These are phyloP conservation scores for Nyctibius bracteatus DNA, from an alignment of 2,113 vertebrate genomes.

Conservation along the genomic window DNA sequence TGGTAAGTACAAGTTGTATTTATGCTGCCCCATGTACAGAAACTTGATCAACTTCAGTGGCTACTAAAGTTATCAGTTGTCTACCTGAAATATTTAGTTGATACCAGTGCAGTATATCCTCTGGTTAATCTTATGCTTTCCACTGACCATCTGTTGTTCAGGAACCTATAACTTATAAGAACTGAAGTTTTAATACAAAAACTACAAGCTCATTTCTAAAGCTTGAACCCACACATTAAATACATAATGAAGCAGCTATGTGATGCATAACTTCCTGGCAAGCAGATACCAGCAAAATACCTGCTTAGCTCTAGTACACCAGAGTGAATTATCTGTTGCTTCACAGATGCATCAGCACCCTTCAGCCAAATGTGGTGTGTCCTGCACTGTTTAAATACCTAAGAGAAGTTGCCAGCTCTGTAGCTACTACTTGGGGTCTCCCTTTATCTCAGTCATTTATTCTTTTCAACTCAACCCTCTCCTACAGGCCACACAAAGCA, in stretches of 20 bases:
- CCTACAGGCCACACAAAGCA: background rate
- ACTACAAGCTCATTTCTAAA: background rate
- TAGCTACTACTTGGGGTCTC: background rate
- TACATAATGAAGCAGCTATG: rapidly evolving
- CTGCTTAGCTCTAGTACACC: background rate
- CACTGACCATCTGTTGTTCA: background rate
- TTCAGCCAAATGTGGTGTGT: background rate
- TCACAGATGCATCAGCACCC: background rate
- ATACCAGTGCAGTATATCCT: background rate
- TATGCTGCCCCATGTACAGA: background rate
- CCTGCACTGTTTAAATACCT: background rate
- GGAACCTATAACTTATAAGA: background rate
- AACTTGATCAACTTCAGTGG: background rate
- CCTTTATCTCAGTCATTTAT: background rate
- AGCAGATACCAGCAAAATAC: background rate
- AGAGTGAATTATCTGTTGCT: background rate
- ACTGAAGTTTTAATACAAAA: background rate
- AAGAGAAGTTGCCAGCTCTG: background rate
- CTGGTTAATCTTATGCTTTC: background rate
- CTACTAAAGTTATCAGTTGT: background rate
- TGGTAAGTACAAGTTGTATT: background rate
- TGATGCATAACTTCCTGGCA: background rate
- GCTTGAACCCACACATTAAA: background rate
- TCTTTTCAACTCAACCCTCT: background rate
- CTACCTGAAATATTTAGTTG: background rate